Evolutionary conservation across 35 echinoderm and acorn worm species (phyloP).

Genomic region (Apostichopus parvimensis): DNA sequence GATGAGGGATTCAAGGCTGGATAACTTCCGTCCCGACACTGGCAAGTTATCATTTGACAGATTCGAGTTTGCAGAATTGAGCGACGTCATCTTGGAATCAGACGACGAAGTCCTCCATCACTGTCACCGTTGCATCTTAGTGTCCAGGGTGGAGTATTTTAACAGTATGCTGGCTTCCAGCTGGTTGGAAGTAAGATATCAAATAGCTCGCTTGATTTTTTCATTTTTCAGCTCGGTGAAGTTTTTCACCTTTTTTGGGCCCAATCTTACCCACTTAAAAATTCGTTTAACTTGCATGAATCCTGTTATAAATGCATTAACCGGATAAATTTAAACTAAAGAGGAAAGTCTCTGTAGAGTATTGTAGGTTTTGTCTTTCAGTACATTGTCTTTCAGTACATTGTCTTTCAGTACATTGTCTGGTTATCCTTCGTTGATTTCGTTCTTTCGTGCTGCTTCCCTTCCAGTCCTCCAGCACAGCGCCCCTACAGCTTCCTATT

Average conservation of each 20-base stretch:
- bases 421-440: no score
- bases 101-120: conserved; percentile 69
- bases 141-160: conserved; percentile 96
- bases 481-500: conserved; percentile 81
- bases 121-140: conserved; percentile 91
- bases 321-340: no score
- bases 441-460: neutral
- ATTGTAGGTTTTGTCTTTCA: no score
- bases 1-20: conserved; percentile 59
- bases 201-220: neutral
- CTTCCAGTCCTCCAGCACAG: conserved; percentile 72
- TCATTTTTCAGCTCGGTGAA: no score
- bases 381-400: no score
- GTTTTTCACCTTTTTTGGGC: no score
- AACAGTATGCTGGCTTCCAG: conserved; percentile 91
- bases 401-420: no score
- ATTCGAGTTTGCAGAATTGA: conserved; percentile 35
- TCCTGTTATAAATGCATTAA: no score
- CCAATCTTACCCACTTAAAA: no score
- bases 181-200: conserved; percentile 85
- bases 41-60: conserved; percentile 63
- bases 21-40: conserved; percentile 60
- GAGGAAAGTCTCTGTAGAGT: no score
- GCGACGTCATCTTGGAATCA: conserved; percentile 76
- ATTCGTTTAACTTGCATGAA: no score